phyloP scores from a whole-genome alignment of 2,888 invertebrate genomes.

The Drosophila austrosaltans region DNA sequence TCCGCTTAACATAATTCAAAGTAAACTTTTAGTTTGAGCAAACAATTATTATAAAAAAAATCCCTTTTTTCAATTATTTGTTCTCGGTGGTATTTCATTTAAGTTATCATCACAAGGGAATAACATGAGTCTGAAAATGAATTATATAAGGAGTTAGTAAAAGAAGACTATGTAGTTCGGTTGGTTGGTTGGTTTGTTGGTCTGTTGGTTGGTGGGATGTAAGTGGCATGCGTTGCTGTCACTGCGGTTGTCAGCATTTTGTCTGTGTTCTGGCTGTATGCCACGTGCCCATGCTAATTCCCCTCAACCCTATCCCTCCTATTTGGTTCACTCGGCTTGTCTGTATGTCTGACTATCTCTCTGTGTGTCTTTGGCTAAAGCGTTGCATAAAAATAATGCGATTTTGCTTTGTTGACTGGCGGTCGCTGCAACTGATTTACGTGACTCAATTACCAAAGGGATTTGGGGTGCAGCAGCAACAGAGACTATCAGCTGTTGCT shows the following conservation, averaged over 20 bases:
- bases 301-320: not conserved
- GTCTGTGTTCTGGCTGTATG: conserved; percentile 29
- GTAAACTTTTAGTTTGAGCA: conserved; percentile 40
- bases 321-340: not conserved
- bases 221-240: conserved; percentile 35
- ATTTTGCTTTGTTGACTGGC: conserved; percentile 45
- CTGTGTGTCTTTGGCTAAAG: not conserved
- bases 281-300: conserved; percentile 40
- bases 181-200: not conserved
- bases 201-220: conserved; percentile 2
- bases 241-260: conserved; percentile 45
- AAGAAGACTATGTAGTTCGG: not conserved
- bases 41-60: conserved; percentile 50
- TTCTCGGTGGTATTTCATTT: conserved; percentile 36
- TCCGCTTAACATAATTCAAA: conserved; percentile 53
- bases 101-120: conserved; percentile 52
- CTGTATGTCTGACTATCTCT: not conserved
- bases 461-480: conserved; percentile 26
- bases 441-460: conserved; percentile 71
- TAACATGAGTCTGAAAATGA: conserved; percentile 41
- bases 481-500: no score
- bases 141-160: conserved; percentile 27
- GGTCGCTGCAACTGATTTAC: conserved; percentile 66
- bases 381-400: conserved; percentile 44
- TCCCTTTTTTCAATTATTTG: conserved; percentile 47